Conservation (phyloP, 2,888 invertebrate species). For the Desoria tigrina region DNA sequence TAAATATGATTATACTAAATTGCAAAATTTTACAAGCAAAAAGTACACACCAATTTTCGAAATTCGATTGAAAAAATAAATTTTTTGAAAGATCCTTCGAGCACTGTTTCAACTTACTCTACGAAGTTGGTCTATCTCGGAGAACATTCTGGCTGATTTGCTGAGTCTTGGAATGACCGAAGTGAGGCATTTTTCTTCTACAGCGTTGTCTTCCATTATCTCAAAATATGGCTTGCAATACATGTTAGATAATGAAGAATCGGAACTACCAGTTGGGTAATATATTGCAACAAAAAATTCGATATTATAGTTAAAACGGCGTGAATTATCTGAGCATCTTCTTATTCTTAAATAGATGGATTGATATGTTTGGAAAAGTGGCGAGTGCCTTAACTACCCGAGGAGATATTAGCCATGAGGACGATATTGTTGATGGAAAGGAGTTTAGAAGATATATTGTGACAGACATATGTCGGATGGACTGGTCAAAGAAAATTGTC, state of each 20-base stretch:
- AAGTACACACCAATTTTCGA: too few relatives aligned
- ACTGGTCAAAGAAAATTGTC: slow-evolving; percentile 42
- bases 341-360: slow-evolving; percentile 38
- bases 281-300: too few relatives aligned
- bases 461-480: slow-evolving; percentile 35
- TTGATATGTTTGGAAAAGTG: slow-evolving; percentile 47
- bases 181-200: not conserved
- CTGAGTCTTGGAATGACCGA: not conserved
- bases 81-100: not conserved
- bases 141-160: not conserved
- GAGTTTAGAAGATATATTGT: slow-evolving; percentile 36
- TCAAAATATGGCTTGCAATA: not conserved
- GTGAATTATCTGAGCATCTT: not conserved
- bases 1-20: not conserved
- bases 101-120: not conserved
- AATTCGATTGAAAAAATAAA: too few relatives aligned
- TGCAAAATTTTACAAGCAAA: too few relatives aligned
- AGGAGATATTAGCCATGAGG: slow-evolving; percentile 38
- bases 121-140: not conserved
- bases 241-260: not conserved
- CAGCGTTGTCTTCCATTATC: not conserved
- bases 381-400: slow-evolving; percentile 31
- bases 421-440: slow-evolving; percentile 35
- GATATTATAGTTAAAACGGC: not conserved
- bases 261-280: not conserved